These are phyloP conservation scores for Carollia perspicillata DNA, from an alignment of 2,113 vertebrate species.

Conservation along the genomic window DNA sequence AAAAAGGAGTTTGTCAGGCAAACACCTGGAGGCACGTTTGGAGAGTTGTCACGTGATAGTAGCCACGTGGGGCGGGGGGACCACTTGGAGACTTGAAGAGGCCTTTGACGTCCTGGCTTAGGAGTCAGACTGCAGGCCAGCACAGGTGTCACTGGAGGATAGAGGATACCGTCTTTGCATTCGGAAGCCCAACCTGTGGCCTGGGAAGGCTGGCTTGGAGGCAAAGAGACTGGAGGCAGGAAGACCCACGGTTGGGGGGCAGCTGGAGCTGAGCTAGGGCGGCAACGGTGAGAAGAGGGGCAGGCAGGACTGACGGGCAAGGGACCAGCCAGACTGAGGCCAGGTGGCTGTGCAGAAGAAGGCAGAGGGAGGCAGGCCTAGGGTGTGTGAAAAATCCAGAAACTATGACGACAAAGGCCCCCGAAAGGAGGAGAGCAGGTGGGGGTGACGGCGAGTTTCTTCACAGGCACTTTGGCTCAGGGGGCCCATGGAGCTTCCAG, in stretches of 20 bases:
- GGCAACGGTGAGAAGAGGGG: not conserved
- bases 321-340: not conserved
- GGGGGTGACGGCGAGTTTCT: not conserved
- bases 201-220: not conserved
- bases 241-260: not conserved
- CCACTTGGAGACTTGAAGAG: not conserved
- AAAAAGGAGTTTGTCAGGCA: not conserved
- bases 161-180: not conserved
- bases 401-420: not conserved
- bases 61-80: not conserved
- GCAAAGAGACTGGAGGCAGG: not conserved
- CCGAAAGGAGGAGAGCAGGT: not conserved
- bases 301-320: not conserved
- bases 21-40: too few relatives aligned
- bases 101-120: not conserved
- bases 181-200: not conserved
- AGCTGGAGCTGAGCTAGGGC: not conserved
- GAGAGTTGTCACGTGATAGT: not conserved
- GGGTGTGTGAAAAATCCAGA: not conserved
- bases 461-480: not conserved
- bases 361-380: not conserved
- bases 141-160: not conserved
- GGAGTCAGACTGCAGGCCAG: not conserved
- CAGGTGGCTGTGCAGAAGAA: rapidly evolving
- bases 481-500: rapidly evolving